Conservation (phyloP, 1,140 invertebrate genomes). For the Orchesella cincta region DNA sequence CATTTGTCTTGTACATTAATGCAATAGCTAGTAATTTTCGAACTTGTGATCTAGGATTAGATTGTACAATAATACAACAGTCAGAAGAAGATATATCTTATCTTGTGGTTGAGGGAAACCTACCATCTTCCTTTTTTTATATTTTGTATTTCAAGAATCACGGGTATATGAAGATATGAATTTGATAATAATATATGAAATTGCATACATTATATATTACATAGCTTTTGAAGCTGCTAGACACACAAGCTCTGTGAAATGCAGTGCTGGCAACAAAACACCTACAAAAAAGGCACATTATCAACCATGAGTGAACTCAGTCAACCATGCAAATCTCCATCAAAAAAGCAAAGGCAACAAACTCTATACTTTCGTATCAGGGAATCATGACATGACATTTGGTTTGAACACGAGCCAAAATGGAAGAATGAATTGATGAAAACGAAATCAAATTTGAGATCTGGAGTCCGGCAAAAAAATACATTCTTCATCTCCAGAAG, state of each 20-base stretch:
- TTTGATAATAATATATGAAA: constrained; percentile 12
- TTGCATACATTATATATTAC: background rate
- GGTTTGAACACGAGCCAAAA: constrained; percentile 17
- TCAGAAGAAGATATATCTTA: background rate
- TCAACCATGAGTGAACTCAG: constrained; percentile 6
- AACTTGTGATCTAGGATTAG: constrained; percentile 9
- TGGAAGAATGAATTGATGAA: constrained; percentile 10
- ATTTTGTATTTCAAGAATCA: background rate
- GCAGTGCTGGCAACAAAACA: background rate
- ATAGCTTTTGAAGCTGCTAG: background rate
- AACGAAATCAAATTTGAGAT: constrained; percentile 12
- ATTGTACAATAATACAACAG: background rate
- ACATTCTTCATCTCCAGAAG: background rate
- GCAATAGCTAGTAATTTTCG: background rate
- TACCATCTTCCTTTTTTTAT: background rate
- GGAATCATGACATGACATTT: constrained; percentile 11
- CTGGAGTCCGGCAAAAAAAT: background rate
- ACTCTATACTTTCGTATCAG: background rate
- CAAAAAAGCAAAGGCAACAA: background rate
- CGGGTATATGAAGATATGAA: background rate
- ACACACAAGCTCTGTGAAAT: background rate
- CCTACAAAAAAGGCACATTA: constrained; percentile 14
- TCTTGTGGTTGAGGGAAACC: background rate
- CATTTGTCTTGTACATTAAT: background rate
- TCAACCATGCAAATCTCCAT: constrained; percentile 14